These are phyloP conservation scores for Scomber scombrus DNA, from an alignment of 2,113 vertebrate genomes.

Conservation along the genomic window DNA sequence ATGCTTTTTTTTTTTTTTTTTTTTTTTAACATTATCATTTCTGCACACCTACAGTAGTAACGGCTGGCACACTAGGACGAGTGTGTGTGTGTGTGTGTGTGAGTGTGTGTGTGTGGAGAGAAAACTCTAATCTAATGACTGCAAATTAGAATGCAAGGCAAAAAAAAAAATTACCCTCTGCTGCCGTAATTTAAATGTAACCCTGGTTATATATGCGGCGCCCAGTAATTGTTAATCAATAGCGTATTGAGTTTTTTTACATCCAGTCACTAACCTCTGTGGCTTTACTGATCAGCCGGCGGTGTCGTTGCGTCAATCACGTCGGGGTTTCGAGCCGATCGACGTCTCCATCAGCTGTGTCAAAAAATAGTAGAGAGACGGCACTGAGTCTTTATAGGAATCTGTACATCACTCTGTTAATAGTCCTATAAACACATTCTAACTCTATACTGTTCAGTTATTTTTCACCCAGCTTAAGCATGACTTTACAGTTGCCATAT, in stretches of 20 bases:
- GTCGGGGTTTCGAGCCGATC: conserved; percentile 3
- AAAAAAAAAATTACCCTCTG: not conserved
- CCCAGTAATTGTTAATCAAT: conserved; percentile 73
- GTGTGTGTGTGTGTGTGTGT: not conserved
- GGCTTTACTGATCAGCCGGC: conserved; percentile 54
- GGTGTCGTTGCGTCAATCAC: conserved; percentile 47
- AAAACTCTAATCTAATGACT: conserved; percentile 28
- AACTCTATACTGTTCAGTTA: not conserved
- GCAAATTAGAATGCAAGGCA: conserved; percentile 36
- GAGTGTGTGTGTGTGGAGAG: not conserved
- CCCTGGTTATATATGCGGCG: conserved; percentile 37
- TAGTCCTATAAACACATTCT: not conserved
- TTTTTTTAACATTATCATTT: conserved; percentile 16
- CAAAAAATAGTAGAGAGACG: not conserved
- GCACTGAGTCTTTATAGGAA: not conserved
- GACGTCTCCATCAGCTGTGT: conserved; percentile 17
- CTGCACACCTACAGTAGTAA: conserved; percentile 23
- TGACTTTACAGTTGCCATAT: not conserved
- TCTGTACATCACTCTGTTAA: not conserved
- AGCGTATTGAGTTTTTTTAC: conserved; percentile 61
- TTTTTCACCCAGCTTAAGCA: too few relatives aligned
- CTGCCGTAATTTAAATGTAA: conserved; percentile 49
- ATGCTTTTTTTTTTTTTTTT: conserved; percentile 20
- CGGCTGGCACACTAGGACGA: not conserved
- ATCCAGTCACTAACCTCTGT: conserved; percentile 64